Evolutionary conservation across 2,888 invertebrate species (phyloP), one percentile per base, ranked within the genome.

Genomic region (Clistopyga incitator): DNA sequence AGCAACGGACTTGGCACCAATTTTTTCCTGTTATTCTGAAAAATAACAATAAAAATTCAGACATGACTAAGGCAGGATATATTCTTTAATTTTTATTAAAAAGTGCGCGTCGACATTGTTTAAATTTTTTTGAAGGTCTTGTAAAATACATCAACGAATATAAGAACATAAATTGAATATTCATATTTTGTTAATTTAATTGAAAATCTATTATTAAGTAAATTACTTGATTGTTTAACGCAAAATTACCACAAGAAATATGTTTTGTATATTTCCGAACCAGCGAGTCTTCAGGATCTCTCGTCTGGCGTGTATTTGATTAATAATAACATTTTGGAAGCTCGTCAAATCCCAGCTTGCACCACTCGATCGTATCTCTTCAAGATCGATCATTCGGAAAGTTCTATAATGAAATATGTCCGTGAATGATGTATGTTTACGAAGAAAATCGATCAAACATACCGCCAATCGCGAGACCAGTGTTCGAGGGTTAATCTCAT

Each of bases 391-490:
- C 85, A 97, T 92, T 68, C 96, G 94, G 78, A 96, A 93, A 82
- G 95, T 94, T 87, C 96, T 96, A 89, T 15, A 93, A 82, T 81
- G 79, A 23, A 72, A 85, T 20, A 81, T 18, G 8, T 29, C n/a
- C 29, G 11, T 38, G 18, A 79, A 78, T 76, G 42, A 70, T 50
- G 34, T 50, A 70, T 59, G 75, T 68, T 47, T n/a, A 65, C 54
- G 34, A 15, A 20, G n/a, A 3, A 67, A 68, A 68, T 68, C 34
- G 38, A 71, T 72, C 8, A 3, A 81, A 81, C 77, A 23, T 94
- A 95, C 96, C 95, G 96, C 92, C 96, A 98, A 87, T 96, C 95
- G 77, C 95, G 94, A 92, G 96, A 96, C 98, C 98, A 98, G 81
- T 97, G 94, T 89, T 96, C 96, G 84, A 98, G 93, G 59, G 97